Percentiles rank a stretch among this genome's conserved stretches.
These are phyloP conservation scores for Girardinichthys multiradiatus DNA, from an alignment of 2,113 vertebrate genomes.

Conservation along the genomic window DNA sequence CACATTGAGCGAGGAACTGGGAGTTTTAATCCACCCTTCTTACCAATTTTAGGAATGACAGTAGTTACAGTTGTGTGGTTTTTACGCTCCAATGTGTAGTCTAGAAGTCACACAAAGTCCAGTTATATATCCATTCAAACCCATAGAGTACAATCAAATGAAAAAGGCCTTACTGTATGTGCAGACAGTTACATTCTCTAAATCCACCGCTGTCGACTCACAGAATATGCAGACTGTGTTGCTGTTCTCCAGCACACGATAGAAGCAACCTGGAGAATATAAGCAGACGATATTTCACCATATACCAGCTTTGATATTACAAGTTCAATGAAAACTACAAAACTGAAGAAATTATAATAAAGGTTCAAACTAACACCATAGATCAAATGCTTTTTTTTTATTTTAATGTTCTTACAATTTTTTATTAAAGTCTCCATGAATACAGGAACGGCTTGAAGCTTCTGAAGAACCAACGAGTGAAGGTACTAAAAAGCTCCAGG, in stretches of 20 bases:
- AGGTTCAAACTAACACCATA: neutral
- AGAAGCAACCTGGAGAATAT: constrained; percentile 84
- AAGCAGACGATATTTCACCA: constrained; percentile 14
- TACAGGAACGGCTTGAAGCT: too few species aligned
- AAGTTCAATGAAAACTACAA: too few species aligned
- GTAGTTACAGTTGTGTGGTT: constrained; percentile 74
- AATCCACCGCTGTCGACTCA: constrained; percentile 74
- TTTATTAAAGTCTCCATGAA: too few species aligned
- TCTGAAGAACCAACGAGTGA: too few species aligned
- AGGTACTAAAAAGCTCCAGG: too few species aligned
- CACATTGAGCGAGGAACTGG: neutral
- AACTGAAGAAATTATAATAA: neutral
- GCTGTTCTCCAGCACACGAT: constrained; percentile 82
- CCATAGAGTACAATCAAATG: neutral
- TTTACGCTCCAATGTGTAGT: constrained; percentile 69
- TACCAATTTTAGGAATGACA: constrained; percentile 79
- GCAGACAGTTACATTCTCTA: constrained; percentile 83
- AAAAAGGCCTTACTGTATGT: constrained; percentile 78
- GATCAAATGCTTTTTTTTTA: neutral
- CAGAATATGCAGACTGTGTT: constrained; percentile 86
- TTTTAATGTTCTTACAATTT: neutral
- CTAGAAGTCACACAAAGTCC: constrained; percentile 21
- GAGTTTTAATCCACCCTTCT: constrained; percentile 26
- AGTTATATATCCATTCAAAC: neutral
- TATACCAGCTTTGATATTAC: neutral